Evolutionary conservation across 1,140 invertebrate genomes (phyloP).

Genomic region (Scaptomyza hsui): DNA sequence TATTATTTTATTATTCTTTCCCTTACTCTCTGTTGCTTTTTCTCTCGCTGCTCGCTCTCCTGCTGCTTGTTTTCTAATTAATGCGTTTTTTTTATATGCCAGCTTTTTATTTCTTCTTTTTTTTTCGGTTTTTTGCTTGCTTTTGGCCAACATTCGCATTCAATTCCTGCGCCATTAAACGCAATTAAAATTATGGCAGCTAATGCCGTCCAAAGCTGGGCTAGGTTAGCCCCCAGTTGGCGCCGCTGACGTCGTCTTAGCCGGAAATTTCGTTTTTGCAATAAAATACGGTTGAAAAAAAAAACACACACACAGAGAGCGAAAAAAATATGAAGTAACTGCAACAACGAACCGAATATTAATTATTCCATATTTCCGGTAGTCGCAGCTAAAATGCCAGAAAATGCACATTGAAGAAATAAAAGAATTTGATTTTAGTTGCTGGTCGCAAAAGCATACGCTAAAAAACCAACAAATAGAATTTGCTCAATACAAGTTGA

Average conservation of each 20-base stretch:
- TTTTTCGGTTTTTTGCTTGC: neutral
- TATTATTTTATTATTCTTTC: slow-evolving; percentile 69
- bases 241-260: slow-evolving; percentile 44
- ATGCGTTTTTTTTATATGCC: slow-evolving; percentile 69
- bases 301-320: slow-evolving; percentile 1
- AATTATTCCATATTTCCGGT: slow-evolving; percentile 66
- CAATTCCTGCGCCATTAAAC: slow-evolving; percentile 69
- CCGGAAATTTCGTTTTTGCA: slow-evolving; percentile 63
- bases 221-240: neutral
- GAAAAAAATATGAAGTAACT: slow-evolving; percentile 6
- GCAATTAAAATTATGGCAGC: slow-evolving; percentile 76
- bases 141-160: slow-evolving; percentile 47
- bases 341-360: slow-evolving; percentile 50
- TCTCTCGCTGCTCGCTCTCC: slow-evolving; percentile 6
- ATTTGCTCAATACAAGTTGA: no score
- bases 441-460: neutral
- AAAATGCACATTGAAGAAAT: slow-evolving; percentile 22
- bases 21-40: neutral
- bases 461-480: neutral
- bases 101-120: no score
- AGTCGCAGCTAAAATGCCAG: slow-evolving; percentile 38
- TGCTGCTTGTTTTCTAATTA: slow-evolving; percentile 70
- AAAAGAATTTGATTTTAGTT: slow-evolving; percentile 21
- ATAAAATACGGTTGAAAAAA: slow-evolving; percentile 16
- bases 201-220: slow-evolving; percentile 50